phyloP scores from a whole-genome alignment of 1,140 invertebrate species.

The Scaptomyza graminum region DNA sequence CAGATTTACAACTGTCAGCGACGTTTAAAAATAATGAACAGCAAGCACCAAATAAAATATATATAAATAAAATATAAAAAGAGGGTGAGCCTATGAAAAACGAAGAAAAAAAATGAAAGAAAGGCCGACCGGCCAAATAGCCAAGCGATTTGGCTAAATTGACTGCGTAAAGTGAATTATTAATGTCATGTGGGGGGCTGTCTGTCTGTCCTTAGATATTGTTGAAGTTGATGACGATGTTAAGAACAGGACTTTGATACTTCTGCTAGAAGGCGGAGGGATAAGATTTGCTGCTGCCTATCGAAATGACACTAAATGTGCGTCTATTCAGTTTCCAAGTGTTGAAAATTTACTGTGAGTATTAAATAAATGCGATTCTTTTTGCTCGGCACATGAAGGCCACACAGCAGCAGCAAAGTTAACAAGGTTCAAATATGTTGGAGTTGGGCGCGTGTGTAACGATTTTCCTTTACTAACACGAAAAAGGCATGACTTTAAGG shows the following conservation, averaged over 20 bases:
- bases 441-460: background rate
- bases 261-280: background rate
- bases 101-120: constrained; percentile 16
- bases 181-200: constrained; percentile 69
- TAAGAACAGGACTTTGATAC: background rate
- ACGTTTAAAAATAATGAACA: constrained; percentile 80
- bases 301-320: constrained; percentile 73
- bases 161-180: constrained; percentile 81
- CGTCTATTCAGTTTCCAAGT: constrained; percentile 78
- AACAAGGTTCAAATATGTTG: constrained; percentile 7
- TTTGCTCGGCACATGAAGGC: constrained; percentile 63
- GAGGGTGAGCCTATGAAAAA: too few species aligned
- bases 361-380: constrained; percentile 80
- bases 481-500: constrained; percentile 2
- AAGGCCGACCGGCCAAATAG: constrained; percentile 49
- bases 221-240: background rate
- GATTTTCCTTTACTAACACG: background rate
- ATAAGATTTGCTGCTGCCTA: constrained; percentile 36
- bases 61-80: background rate
- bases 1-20: constrained; percentile 81
- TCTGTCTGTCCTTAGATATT: constrained; percentile 3
- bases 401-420: constrained; percentile 3
- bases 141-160: constrained; percentile 76
- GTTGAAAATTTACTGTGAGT: constrained; percentile 78
- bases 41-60: constrained; percentile 39